Evolutionary conservation across 2,113 vertebrate species (phyloP).

Genomic region (Gopherus flavomarginatus): DNA sequence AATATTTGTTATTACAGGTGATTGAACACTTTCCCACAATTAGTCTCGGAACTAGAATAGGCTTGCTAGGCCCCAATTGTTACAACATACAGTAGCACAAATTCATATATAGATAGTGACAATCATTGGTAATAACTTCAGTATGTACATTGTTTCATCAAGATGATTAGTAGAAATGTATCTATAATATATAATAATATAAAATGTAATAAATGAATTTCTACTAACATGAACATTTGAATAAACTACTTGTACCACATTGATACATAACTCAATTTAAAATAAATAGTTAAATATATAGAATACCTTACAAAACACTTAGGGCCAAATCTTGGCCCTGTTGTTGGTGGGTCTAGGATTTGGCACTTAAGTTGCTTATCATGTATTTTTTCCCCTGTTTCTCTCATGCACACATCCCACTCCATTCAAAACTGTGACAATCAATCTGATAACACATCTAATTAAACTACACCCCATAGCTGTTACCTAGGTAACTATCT

Average conservation of each 20-base stretch:
- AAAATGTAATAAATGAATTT: not conserved
- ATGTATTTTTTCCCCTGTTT: not conserved
- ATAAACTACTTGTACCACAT: not conserved
- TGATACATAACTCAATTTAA: not conserved
- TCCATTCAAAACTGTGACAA: not conserved
- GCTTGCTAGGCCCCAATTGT: not conserved
- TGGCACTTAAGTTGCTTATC: not conserved
- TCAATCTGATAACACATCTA: not conserved
- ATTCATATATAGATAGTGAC: not conserved
- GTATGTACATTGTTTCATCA: not conserved
- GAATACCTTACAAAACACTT: not conserved
- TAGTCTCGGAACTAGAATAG: not conserved
- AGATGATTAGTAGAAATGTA: not conserved
- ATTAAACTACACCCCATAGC: not conserved
- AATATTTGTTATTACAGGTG: not conserved
- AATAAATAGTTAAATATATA: not conserved
- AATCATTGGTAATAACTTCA: not conserved
- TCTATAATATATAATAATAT: no score
- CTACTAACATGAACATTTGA: not conserved
- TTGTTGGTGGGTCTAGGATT: not conserved
- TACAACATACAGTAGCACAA: not conserved
- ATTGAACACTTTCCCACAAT: not conserved
- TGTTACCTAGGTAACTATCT: slow-evolving; percentile 25
- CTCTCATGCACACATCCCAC: not conserved
- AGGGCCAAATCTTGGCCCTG: not conserved